Evolutionary conservation across 2,113 vertebrate species (phyloP), one percentile per base, ranked within the genome.

Genomic region (Perca fluviatilis): DNA sequence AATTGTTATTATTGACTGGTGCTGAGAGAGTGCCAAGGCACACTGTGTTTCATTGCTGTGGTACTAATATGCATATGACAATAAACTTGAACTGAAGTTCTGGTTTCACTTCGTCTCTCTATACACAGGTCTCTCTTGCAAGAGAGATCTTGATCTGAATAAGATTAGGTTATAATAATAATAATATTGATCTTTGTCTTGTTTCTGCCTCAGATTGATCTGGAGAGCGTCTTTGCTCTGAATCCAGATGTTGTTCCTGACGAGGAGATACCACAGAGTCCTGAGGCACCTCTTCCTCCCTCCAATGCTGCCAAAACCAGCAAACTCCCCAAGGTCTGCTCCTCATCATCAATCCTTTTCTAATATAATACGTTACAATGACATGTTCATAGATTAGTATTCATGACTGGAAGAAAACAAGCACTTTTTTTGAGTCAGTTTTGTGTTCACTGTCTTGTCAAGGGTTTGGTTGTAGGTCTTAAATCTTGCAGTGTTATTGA

Each of bases 211-310:
- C 67, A 94, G 92, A 92, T 95, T 3, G 98, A 99, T 87, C 93
- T 99, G 92, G 98, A 99, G 84, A 99, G 97, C 90, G 94, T 99
- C 93, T 99, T 99, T 92, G 95, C 97, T 74, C 96, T 99, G 93
- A 99, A 99, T 88, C 96, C 97, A 66, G 96, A 98, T 75, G 93
- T 99, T 76, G 96, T 92, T 70, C 96, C 96, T 18, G 97, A 99
- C 86, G 98, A 99, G 88, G 98, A 99, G 88, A 95, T 96, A 74
- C 95, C 96, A 53, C 96, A 96, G 62, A 96, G 95, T 84, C 96
- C 96, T 5, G 98, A 98, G 87, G 95, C 96, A 50, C 95, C 96
- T 73, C 96, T 96, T 81, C 97, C 97, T 82, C 95, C 97, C 60
- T 89, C 96, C 68, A 93, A 91, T 12, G 93, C 94, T 51, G 86